phyloP scores from a whole-genome alignment of 2,797 vertebrate genomes.

The Hypotaenidia philippensis region DNA sequence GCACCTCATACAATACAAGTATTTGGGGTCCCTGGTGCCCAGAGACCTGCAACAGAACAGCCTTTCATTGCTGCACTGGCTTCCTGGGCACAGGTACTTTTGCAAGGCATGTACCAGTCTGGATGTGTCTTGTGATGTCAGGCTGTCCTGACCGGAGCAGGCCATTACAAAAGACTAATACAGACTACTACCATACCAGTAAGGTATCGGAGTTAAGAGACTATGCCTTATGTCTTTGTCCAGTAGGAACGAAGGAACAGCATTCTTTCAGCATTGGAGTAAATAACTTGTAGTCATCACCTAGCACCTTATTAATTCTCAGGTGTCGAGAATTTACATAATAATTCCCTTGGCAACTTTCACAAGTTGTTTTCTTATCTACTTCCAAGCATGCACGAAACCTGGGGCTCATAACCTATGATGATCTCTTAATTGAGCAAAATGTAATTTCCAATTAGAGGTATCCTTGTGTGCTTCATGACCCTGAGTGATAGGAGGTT shows the following conservation, averaged over 20 bases:
- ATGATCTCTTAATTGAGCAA: background rate
- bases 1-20: background rate
- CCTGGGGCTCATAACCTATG: background rate
- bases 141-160: background rate
- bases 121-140: background rate
- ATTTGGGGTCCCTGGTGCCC: background rate
- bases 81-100: background rate
- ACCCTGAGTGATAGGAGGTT: background rate
- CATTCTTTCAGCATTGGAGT: background rate
- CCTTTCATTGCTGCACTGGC: background rate
- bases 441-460: background rate
- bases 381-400: background rate
- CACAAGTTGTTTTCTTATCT: background rate
- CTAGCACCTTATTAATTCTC: background rate
- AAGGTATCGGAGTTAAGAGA: background rate
- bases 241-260: background rate
- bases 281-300: background rate
- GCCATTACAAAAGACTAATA: background rate
- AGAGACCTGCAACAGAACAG: background rate
- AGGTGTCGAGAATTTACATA: background rate
- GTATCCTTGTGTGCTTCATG: background rate
- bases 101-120: background rate
- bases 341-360: background rate
- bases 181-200: background rate
- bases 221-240: background rate